Base-by-base conservation (phyloP, 1,140 invertebrate genomes). In the Brachionus rotundiformis region DNA sequence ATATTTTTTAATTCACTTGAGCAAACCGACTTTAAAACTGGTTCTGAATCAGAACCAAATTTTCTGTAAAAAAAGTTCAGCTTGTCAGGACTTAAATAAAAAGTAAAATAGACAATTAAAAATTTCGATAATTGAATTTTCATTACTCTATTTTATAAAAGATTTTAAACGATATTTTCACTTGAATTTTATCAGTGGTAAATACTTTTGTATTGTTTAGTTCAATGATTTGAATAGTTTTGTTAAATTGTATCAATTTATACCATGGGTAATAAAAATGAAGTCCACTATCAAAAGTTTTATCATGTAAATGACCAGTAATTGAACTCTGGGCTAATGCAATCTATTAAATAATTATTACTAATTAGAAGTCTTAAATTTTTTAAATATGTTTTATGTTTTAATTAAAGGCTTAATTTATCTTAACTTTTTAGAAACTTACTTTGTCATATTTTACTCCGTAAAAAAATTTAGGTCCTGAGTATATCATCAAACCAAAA, bases 131-230 rank as follows among this genome's bases (percentile, higher is more conserved):
- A n/a, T n/a, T n/a, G n/a, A n/a, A n/a, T n/a, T n/a, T n/a, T n/a
- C n/a, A n/a, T 47, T 59, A 77, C 73, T 77, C 23, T 27, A 77
- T 6, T 33, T 77, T 44, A 63, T 79, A 79, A 31, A 36, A 79
- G 10, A 79, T n/a, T 1, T 79, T 27, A 16, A 79, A 31, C 16
- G 16, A 16, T 13, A 79, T 49, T 63, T 39, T 79, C 8, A 79
- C 19, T 59, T 33, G 31, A 25, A 79, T 25, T 63, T 79, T 79
- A 63, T 79, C 76, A 13, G 44, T 79, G 3, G 76, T 59, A 31
- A 59, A 79, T 11, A 63, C 16, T 19, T 59, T 63, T 1, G 13
- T 36, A 19, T 33, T 33, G 6, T 33, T 41, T 11, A 79, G 25
- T 11, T 79, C 27, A 25, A 79, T n/a, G 1, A 29, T 3, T 19